Conservation (phyloP, 2,113 vertebrate species). For the Eudyptes chrysolophus region DNA sequence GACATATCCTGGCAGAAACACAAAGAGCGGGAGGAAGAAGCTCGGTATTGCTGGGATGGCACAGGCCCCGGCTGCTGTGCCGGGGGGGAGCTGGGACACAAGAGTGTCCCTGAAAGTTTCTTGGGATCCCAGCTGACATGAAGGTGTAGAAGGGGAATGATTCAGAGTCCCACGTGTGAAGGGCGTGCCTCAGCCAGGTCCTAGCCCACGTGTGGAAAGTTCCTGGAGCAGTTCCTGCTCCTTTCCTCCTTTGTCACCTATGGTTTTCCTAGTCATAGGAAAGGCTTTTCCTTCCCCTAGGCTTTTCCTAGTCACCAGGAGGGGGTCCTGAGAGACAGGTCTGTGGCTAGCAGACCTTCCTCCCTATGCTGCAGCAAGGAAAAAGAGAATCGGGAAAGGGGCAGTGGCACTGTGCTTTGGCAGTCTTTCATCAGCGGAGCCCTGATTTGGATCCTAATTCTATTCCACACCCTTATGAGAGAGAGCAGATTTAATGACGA, state of each 20-base stretch:
- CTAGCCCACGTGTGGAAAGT: not conserved
- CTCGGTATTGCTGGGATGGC: not conserved
- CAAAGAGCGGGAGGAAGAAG: not conserved
- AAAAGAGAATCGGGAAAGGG: not conserved
- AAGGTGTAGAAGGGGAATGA: not conserved
- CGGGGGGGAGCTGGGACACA: not conserved
- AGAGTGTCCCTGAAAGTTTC: not conserved
- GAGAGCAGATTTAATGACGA: not conserved
- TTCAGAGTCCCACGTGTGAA: not conserved
- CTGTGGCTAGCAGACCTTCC: not conserved
- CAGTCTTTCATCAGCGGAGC: not conserved
- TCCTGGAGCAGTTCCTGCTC: not conserved
- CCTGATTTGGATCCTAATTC: not conserved
- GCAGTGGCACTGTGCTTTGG: not conserved
- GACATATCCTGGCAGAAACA: not conserved
- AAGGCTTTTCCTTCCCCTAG: not conserved
- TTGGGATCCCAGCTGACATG: not conserved
- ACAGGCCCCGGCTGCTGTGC: not conserved
- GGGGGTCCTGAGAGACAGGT: not conserved
- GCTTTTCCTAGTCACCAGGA: not conserved
- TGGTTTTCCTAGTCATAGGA: not conserved
- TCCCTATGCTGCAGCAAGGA: not conserved
- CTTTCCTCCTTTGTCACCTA: not conserved
- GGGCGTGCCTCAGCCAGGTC: not conserved
- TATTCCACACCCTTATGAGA: not conserved